Conservation (phyloP, 2,888 invertebrate genomes). For the Cheilosia urbana region DNA sequence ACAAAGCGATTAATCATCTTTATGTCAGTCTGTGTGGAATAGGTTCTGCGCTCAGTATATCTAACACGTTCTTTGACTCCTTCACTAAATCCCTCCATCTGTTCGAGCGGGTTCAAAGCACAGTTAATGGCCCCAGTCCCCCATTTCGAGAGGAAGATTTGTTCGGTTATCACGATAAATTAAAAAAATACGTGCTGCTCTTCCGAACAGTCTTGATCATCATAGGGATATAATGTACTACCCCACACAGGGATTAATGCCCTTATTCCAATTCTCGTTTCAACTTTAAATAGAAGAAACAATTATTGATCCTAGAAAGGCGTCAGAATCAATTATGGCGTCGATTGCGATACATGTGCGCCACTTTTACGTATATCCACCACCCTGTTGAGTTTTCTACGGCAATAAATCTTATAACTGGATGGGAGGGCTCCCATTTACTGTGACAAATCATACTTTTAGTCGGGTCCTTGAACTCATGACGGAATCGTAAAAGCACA, state of each 20-base stretch:
- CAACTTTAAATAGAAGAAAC: slow-evolving; percentile 22
- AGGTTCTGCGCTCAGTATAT: slow-evolving; percentile 24
- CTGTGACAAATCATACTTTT: slow-evolving; percentile 1
- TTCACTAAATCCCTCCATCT: slow-evolving; percentile 24
- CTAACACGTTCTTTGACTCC: slow-evolving; percentile 27
- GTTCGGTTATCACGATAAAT: slow-evolving; percentile 37
- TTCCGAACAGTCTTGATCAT: neutral
- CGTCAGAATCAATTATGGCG: neutral
- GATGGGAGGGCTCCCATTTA: neutral
- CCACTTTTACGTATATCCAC: too few relatives aligned
- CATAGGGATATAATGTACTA: slow-evolving; percentile 18
- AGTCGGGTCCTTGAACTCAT: slow-evolving; percentile 27
- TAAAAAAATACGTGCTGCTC: slow-evolving; percentile 55
- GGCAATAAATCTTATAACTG: slow-evolving; percentile 46
- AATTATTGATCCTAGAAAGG: slow-evolving; percentile 1
- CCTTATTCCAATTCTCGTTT: neutral
- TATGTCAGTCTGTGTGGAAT: slow-evolving; percentile 11
- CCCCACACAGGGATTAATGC: neutral
- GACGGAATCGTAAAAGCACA: slow-evolving; percentile 17
- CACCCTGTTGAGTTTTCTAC: too few relatives aligned
- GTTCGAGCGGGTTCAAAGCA: neutral
- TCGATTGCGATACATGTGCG: neutral
- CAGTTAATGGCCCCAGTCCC: slow-evolving; percentile 29
- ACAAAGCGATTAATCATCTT: slow-evolving; percentile 57
- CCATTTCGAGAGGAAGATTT: slow-evolving; percentile 41